These are phyloP conservation scores for Coturnix japonica DNA, from an alignment of 2,113 vertebrate species.

Conservation along the genomic window DNA sequence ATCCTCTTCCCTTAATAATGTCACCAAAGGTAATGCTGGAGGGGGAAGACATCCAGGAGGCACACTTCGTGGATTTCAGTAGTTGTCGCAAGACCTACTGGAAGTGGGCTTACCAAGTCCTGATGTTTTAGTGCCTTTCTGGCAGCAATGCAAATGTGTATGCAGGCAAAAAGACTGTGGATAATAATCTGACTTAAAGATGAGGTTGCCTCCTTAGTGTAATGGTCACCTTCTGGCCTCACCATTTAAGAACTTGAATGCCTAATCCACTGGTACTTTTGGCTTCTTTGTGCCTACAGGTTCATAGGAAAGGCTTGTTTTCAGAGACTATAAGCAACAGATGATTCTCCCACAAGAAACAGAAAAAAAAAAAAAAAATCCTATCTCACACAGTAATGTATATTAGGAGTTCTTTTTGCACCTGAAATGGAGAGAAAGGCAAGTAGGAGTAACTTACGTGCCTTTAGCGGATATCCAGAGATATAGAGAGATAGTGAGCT, in stretches of 20 bases:
- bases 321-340: not conserved
- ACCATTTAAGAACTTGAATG: not conserved
- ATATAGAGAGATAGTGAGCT: not conserved
- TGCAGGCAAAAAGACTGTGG: not conserved
- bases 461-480: not conserved
- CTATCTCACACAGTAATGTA: not conserved
- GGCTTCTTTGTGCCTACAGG: not conserved
- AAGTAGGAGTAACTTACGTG: not conserved
- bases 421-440: not conserved
- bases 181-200: not conserved
- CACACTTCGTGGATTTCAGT: not conserved
- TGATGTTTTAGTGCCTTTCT: not conserved
- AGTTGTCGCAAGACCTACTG: not conserved
- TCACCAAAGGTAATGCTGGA: not conserved
- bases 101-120: not conserved
- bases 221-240: not conserved
- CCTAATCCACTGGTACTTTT: not conserved
- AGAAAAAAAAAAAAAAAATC: not conserved
- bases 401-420: not conserved
- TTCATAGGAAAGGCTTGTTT: not conserved
- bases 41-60: not conserved
- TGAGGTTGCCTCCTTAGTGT: not conserved
- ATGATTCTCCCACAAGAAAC: not conserved
- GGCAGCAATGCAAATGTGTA: not conserved
- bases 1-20: not conserved